phyloP scores from a whole-genome alignment of 2,113 vertebrate species.

The Ornithorhynchus anatinus region DNA sequence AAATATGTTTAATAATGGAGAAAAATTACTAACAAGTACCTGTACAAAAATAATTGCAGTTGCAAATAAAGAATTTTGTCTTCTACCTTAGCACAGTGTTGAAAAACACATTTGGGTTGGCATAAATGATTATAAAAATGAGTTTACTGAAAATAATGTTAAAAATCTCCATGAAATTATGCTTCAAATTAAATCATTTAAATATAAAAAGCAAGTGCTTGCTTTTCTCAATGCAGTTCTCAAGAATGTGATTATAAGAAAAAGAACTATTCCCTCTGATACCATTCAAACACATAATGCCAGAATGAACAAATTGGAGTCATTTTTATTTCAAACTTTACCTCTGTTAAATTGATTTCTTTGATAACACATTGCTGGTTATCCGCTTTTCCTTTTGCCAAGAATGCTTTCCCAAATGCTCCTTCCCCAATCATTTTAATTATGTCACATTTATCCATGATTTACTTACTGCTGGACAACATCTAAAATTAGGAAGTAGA shows the following conservation, averaged over 20 bases:
- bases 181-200: too few relatives aligned
- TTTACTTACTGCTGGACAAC: background rate
- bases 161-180: too few relatives aligned
- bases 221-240: background rate
- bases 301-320: background rate
- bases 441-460: slow-evolving; percentile 86
- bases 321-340: slow-evolving; percentile 51
- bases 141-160: too few relatives aligned
- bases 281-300: background rate
- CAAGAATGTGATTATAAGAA: background rate
- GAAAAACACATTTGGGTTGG: too few relatives aligned
- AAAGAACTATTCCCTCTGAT: background rate
- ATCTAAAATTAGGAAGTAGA: slow-evolving; percentile 42
- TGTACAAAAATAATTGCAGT: too few relatives aligned
- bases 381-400: slow-evolving; percentile 74
- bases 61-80: too few relatives aligned
- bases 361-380: slow-evolving; percentile 81
- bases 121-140: too few relatives aligned
- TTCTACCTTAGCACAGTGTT: too few relatives aligned
- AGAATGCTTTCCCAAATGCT: slow-evolving; percentile 88
- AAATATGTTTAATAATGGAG: too few relatives aligned
- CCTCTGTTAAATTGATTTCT: slow-evolving; percentile 82
- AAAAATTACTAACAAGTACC: too few relatives aligned
- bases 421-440: slow-evolving; percentile 86
- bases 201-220: too few relatives aligned